phyloP scores from a whole-genome alignment of 2,797 vertebrate genomes.

The Pseudomugil gertrudae region DNA sequence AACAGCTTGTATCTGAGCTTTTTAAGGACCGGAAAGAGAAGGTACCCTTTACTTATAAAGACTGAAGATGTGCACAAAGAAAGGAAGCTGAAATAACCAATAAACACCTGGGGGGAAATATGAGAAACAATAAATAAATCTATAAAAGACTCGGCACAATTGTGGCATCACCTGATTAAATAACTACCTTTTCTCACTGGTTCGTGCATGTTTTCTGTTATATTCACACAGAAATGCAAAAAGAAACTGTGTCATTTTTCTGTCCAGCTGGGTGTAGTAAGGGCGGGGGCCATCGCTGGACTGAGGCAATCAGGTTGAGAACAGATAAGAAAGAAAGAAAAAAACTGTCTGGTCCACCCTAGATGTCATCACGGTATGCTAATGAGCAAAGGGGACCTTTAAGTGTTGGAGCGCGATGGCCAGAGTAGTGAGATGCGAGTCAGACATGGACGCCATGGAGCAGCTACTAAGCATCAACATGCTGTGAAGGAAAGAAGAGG shows the following conservation, averaged over 20 bases:
- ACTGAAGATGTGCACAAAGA: no score
- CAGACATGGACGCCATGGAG: constrained; percentile 28
- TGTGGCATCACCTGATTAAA: not conserved
- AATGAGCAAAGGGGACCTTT: constrained; percentile 80
- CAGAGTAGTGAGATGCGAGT: constrained; percentile 23
- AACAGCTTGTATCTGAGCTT: no score
- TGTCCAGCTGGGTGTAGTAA: constrained; percentile 38
- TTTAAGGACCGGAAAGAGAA: no score
- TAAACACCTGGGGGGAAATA: not conserved
- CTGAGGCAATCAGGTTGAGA: constrained; percentile 48
- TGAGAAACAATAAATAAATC: not conserved
- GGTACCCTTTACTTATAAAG: no score
- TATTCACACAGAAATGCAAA: not conserved
- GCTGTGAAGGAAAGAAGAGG: constrained; percentile 33
- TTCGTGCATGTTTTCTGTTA: not conserved
- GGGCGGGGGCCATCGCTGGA: constrained; percentile 56
- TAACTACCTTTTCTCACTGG: not conserved
- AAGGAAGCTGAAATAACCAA: no score
- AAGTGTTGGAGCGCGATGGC: constrained; percentile 55
- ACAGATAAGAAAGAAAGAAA: constrained; percentile 76
- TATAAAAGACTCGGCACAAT: not conserved
- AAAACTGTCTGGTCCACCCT: constrained; percentile 60
- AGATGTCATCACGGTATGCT: constrained; percentile 82
- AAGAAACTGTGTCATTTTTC: not conserved
- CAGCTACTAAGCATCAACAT: not conserved